A percentile compares a stretch with the other conserved stretches of the same genome.
These are phyloP conservation scores for Polyergus mexicanus DNA, from an alignment of 1,140 invertebrate species.

Conservation along the genomic window DNA sequence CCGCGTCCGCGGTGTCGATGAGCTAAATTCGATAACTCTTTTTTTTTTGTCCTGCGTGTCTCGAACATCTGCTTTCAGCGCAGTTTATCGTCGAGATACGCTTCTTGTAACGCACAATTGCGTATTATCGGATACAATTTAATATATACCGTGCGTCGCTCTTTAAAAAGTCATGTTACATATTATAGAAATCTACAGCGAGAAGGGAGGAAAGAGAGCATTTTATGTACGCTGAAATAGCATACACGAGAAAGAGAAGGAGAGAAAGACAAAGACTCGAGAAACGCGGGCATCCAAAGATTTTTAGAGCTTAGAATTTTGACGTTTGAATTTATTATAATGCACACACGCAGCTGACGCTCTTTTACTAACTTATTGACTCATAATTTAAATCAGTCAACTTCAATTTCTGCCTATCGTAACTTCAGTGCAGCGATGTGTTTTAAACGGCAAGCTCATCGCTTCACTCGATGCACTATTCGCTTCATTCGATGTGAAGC, in stretches of 20 bases:
- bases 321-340: neutral
- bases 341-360: neutral
- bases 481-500: neutral
- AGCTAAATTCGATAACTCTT: constrained; percentile 24
- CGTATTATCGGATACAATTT: constrained; percentile 10
- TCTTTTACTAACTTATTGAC: constrained; percentile 13
- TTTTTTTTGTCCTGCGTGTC: constrained; percentile 12
- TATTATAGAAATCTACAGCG: neutral
- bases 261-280: neutral
- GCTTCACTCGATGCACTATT: neutral
- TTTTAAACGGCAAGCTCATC: neutral
- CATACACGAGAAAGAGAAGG: neutral
- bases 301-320: neutral
- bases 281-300: neutral
- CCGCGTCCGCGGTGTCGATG: constrained; percentile 12
- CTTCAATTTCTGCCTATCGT: neutral
- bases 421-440: neutral
- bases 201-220: neutral
- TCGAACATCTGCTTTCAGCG: constrained; percentile 1
- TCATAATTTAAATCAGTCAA: neutral
- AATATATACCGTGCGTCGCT: neutral
- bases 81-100: constrained; percentile 1
- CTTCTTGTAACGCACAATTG: neutral
- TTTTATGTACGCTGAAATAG: too few relatives aligned
- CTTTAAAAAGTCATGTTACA: neutral